Evolutionary conservation across 2,797 vertebrate species (phyloP).

Genomic region (Clamator glandarius): DNA sequence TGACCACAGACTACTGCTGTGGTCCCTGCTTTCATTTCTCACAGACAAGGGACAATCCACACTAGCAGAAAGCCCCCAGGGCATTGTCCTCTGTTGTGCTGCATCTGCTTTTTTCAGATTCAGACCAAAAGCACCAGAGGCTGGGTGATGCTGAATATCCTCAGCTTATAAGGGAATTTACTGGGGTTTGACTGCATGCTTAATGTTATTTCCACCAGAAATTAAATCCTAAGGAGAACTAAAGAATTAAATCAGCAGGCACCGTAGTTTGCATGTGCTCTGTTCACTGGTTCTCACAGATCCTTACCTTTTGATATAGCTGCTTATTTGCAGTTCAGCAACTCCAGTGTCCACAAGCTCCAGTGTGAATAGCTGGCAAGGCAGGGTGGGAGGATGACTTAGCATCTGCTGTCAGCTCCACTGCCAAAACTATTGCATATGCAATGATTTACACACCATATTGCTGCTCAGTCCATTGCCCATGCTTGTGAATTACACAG

Average conservation of each 20-base stretch:
- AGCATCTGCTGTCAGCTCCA: not conserved
- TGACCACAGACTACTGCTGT: not conserved
- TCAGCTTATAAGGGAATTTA: not conserved
- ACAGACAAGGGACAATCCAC: not conserved
- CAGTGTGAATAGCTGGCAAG: not conserved
- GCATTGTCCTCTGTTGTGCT: not conserved
- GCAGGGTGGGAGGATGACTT: rapidly evolving
- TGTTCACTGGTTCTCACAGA: rapidly evolving
- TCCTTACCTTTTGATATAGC: not conserved
- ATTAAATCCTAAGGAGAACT: not conserved
- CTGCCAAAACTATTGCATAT: not conserved
- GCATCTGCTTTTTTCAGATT: not conserved
- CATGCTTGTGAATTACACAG: not conserved
- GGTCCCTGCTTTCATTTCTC: not conserved
- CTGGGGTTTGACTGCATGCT: not conserved
- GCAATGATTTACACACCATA: not conserved
- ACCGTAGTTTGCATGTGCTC: not conserved
- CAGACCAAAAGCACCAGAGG: not conserved
- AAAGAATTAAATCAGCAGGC: not conserved
- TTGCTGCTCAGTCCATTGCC: not conserved
- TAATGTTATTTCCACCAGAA: not conserved
- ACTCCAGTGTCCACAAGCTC: not conserved
- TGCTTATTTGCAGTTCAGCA: not conserved
- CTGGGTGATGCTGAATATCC: not conserved
- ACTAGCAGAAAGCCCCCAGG: too few relatives aligned